Percentiles rank a stretch among this genome's conserved stretches.
phyloP scores from a whole-genome alignment of 2,888 invertebrate species.

The Eumerus sabulonum region DNA sequence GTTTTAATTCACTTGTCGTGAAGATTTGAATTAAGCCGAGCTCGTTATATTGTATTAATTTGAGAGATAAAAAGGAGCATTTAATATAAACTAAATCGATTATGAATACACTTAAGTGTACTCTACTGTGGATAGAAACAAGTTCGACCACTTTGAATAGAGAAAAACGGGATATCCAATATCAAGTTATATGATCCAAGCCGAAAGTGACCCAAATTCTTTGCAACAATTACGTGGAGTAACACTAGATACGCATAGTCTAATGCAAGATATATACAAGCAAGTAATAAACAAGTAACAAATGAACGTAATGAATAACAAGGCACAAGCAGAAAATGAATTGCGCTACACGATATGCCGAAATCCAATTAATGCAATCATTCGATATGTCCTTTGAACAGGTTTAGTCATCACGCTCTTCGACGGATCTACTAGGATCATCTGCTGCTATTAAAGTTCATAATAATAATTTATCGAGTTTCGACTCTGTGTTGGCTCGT shows the following conservation, averaged over 20 bases:
- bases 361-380: conserved; percentile 68
- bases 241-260: conserved; percentile 21
- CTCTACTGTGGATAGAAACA: conserved; percentile 29
- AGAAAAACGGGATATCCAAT: conserved; percentile 40
- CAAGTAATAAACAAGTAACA: conserved; percentile 35
- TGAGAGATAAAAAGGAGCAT: too few relatives aligned
- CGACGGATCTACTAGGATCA: conserved; percentile 62
- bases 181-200: conserved; percentile 62
- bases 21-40: too few relatives aligned
- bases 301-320: conserved; percentile 59
- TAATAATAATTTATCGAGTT: conserved; percentile 55
- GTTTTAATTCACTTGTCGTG: too few relatives aligned
- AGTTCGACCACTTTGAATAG: conserved; percentile 48
- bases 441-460: conserved; percentile 63
- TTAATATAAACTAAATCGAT: too few relatives aligned
- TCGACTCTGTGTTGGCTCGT: not conserved
- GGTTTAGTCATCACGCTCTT: conserved; percentile 15
- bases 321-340: conserved; percentile 41
- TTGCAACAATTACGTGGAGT: conserved; percentile 15
- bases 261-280: conserved; percentile 37
- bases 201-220: conserved; percentile 62
- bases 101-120: too few relatives aligned
- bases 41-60: too few relatives aligned
- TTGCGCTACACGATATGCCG: conserved; percentile 65
- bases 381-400: conserved; percentile 60